These are phyloP conservation scores for Nannoperca obscura DNA, from an alignment of 2,797 vertebrate species.

Conservation along the genomic window DNA sequence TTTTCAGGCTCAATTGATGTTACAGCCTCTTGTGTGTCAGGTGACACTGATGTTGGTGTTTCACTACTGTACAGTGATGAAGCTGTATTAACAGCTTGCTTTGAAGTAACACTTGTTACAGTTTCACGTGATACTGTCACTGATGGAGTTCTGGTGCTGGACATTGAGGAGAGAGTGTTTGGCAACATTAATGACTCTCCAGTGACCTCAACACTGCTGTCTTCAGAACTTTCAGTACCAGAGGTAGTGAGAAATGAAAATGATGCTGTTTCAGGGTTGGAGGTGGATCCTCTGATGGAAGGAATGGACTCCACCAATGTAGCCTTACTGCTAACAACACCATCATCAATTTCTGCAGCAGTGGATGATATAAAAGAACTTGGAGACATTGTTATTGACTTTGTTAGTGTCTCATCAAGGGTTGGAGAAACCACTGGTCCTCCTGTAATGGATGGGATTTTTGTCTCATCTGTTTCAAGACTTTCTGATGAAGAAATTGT, in stretches of 20 bases:
- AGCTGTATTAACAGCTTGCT: background rate
- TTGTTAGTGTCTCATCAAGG: no score
- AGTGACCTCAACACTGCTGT: background rate
- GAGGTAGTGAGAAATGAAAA: background rate
- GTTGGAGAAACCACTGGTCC: no score
- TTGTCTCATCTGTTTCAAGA: no score
- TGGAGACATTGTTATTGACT: background rate
- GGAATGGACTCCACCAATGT: conserved; percentile 4
- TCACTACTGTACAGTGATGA: conserved; percentile 23
- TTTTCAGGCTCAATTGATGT: background rate
- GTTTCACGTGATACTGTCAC: background rate
- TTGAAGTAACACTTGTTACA: background rate
- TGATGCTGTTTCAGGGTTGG: background rate
- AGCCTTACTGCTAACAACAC: background rate
- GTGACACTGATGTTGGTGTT: conserved; percentile 9
- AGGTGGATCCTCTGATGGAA: background rate
- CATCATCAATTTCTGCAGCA: no score
- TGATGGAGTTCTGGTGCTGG: conserved; percentile 17
- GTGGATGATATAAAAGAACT: background rate
- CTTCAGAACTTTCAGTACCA: conserved; percentile 19
- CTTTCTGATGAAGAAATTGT: no score
- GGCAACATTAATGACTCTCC: no score
- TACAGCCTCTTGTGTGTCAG: background rate
- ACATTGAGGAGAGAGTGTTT: background rate
- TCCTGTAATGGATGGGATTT: no score